phyloP scores from a whole-genome alignment of 2,888 invertebrate species.

The Priocnemis perturbator region DNA sequence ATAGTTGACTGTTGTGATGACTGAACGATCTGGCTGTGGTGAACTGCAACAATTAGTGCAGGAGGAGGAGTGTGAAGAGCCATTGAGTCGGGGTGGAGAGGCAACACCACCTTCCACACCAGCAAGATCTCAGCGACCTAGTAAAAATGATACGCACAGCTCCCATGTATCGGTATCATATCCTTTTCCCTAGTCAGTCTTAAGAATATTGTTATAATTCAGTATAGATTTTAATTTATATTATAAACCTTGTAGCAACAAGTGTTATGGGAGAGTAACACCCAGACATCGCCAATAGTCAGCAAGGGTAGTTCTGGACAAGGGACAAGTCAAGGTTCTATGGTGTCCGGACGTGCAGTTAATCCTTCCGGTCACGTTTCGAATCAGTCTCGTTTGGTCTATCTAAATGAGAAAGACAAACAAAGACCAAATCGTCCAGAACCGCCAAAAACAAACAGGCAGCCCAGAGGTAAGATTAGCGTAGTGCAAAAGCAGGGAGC shows the following conservation, averaged over 20 bases:
- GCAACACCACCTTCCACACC: slow-evolving; percentile 75
- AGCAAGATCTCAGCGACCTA: slow-evolving; percentile 63
- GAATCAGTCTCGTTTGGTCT: slow-evolving; percentile 67
- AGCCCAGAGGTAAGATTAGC: slow-evolving; percentile 67
- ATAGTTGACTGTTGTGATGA: slow-evolving; percentile 59
- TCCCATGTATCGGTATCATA: slow-evolving; percentile 60
- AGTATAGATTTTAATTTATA: slow-evolving; percentile 1
- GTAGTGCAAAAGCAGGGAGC: slow-evolving; percentile 9
- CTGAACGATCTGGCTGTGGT: slow-evolving; percentile 71
- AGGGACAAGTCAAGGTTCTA: slow-evolving; percentile 71
- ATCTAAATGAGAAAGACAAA: slow-evolving; percentile 71
- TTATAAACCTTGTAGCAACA: slow-evolving; percentile 63
- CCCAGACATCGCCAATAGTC: slow-evolving; percentile 67
- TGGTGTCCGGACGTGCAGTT: slow-evolving; percentile 65
- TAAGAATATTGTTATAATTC: neutral
- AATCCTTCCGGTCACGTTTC: slow-evolving; percentile 61
- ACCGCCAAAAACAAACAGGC: slow-evolving; percentile 62
- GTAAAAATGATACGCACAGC: slow-evolving; percentile 67
- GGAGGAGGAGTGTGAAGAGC: slow-evolving; percentile 74
- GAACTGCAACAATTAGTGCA: slow-evolving; percentile 75
- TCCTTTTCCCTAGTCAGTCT: neutral
- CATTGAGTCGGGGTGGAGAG: slow-evolving; percentile 69
- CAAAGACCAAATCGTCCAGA: slow-evolving; percentile 63
- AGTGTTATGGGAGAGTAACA: slow-evolving; percentile 68
- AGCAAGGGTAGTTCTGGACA: slow-evolving; percentile 72